These are phyloP conservation scores for Chrysemys picta DNA, from an alignment of 2,113 vertebrate species.

Conservation along the genomic window DNA sequence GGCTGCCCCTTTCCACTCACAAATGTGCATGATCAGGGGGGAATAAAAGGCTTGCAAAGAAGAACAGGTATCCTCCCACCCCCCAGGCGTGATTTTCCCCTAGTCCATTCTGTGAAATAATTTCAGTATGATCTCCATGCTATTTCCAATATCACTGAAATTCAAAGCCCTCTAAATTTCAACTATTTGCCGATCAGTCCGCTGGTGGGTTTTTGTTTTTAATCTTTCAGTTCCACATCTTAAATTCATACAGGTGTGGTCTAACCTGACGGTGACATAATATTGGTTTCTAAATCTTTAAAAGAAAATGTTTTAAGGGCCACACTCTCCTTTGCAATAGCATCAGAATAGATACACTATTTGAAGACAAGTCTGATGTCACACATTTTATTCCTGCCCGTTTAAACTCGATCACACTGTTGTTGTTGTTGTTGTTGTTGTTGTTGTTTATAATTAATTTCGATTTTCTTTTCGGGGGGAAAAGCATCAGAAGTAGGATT, in stretches of 20 bases:
- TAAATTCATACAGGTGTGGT: background rate
- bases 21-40: background rate
- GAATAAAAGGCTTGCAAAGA: background rate
- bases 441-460: background rate
- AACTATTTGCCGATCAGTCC: background rate
- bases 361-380: background rate
- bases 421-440: too few relatives aligned
- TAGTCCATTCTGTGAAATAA: background rate
- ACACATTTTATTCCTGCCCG: background rate
- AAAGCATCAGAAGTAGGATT: conserved; percentile 42
- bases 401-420: background rate
- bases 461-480: background rate
- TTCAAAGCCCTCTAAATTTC: background rate
- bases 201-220: background rate
- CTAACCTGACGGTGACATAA: background rate
- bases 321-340: background rate
- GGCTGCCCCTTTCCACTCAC: background rate
- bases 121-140: background rate
- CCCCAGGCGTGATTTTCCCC: background rate
- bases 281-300: background rate
- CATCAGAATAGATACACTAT: background rate
- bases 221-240: background rate
- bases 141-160: background rate
- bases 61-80: background rate
- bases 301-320: background rate